Conservation (phyloP, 2,888 invertebrate genomes). For the Calliopum simillimum region DNA sequence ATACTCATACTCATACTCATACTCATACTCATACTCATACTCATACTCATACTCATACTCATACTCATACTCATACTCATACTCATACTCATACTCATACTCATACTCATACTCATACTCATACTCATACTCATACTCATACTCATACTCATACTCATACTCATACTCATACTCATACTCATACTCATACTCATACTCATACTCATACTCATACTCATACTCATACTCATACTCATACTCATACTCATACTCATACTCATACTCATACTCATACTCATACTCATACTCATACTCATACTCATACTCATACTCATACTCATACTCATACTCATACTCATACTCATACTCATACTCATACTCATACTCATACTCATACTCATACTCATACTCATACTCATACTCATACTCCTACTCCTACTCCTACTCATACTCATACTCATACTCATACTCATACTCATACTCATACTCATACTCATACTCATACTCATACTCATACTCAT, state of each 20-base stretch:
- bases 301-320: neutral
- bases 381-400: constrained; percentile 1
- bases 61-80: neutral
- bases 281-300: neutral
- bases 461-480: neutral
- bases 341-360: neutral
- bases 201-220: neutral
- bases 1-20: neutral
- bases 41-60: neutral
- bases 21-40: neutral
- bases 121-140: neutral
- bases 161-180: neutral
- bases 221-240: neutral
- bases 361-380: neutral
- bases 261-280: neutral
- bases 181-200: neutral
- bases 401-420: neutral
- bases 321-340: neutral
- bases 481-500: neutral
- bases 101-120: neutral
- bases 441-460: neutral
- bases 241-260: neutral
- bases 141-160: neutral
- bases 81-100: neutral
- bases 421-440: constrained; percentile 2